Conservation (phyloP, 2,797 vertebrate species). For the Taeniopygia guttata region DNA sequence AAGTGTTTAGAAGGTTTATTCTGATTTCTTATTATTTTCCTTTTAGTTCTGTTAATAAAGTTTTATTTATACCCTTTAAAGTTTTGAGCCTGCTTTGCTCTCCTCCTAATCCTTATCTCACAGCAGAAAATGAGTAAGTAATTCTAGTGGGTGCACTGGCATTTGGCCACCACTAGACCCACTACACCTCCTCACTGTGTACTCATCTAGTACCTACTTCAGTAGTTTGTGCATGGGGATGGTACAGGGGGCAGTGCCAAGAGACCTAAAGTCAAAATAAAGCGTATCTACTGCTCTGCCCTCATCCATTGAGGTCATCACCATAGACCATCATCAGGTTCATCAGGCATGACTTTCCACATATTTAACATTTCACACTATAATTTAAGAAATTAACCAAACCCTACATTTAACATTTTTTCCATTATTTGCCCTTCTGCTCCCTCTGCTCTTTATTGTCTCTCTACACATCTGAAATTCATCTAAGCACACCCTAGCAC, state of each 20-base stretch:
- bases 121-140: background rate
- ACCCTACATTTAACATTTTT: background rate
- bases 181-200: background rate
- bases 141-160: background rate
- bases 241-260: background rate
- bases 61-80: background rate
- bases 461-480: background rate
- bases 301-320: background rate
- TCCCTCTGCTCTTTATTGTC: background rate
- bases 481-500: background rate
- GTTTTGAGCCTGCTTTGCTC: background rate
- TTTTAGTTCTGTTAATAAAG: background rate
- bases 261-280: background rate
- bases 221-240: background rate
- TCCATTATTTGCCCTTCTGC: background rate
- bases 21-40: background rate
- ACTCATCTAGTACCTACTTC: background rate
- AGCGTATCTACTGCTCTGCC: background rate
- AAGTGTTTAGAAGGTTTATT: background rate
- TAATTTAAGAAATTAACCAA: background rate
- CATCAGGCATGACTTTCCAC: background rate
- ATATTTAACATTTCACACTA: background rate
- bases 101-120: background rate
- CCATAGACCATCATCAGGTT: background rate
- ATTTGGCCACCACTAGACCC: background rate